Percentiles rank a stretch among this genome's conserved stretches.
phyloP scores from a whole-genome alignment of 2,797 vertebrate genomes.

The Notolabrus celidotus region DNA sequence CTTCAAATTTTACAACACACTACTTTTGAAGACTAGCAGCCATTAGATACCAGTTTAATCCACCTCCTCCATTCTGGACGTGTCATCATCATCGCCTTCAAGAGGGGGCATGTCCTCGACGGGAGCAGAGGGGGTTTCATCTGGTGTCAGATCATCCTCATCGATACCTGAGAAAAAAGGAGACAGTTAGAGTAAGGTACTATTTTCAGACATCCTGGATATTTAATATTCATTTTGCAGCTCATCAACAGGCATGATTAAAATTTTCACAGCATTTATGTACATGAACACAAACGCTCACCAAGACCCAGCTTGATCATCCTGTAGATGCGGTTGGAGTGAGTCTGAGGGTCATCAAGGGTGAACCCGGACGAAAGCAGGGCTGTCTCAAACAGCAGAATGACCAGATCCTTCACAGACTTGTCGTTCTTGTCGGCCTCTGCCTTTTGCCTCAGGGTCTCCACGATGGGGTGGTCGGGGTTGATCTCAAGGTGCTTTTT shows the following conservation, averaged over 20 bases:
- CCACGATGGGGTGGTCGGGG: slow-evolving; percentile 92
- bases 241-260: too few relatives aligned
- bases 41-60: slow-evolving; percentile 78
- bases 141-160: slow-evolving; percentile 90
- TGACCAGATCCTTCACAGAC: slow-evolving; percentile 96
- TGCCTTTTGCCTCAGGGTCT: slow-evolving; percentile 92
- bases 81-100: slow-evolving; percentile 94
- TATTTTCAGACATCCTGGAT: too few relatives aligned
- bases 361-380: slow-evolving; percentile 94
- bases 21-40: slow-evolving; percentile 35
- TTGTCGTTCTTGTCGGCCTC: slow-evolving; percentile 97
- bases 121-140: slow-evolving; percentile 85
- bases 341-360: slow-evolving; percentile 94
- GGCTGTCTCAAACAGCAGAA: slow-evolving; percentile 92
- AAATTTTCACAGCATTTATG: too few relatives aligned
- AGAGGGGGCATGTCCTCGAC: slow-evolving; percentile 94
- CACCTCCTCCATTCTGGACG: slow-evolving; percentile 97
- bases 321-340: slow-evolving; percentile 95
- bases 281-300: slow-evolving; percentile 69
- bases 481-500: slow-evolving; percentile 96
- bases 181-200: not conserved
- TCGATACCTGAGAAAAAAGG: slow-evolving; percentile 89
- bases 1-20: slow-evolving; percentile 49
- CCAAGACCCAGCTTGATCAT: slow-evolving; percentile 97
- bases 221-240: too few relatives aligned